Evolutionary conservation across 2,888 invertebrate genomes (phyloP), one percentile per base, ranked within the genome.

Genomic region (Microplitis manilae): DNA sequence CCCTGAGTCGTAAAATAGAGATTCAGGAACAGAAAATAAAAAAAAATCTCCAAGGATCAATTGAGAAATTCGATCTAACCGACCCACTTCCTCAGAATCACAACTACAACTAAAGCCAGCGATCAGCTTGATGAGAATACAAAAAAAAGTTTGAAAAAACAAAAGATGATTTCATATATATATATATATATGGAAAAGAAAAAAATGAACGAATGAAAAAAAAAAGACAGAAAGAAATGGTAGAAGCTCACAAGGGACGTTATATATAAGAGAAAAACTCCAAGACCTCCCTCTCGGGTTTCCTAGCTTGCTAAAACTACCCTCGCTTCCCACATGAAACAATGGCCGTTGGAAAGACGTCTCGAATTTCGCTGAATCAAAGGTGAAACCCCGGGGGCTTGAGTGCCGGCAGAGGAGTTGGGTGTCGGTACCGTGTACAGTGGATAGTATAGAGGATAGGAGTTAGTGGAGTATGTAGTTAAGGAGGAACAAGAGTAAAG

Each of bases 361-460:
- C 87, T 90, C 89, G 84, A 89, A 90, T 89, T 89, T 90, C 89
- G 90, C 90, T 90, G 90, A 89, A 89, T 90, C 90, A 86, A 89
- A 89, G 87, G 86, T 86, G 85, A 83, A 83, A 85, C 77, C 68
- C 73, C 71, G 76, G 76, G 72, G 70, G 60, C 50, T 79, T 73
- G 59, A 75, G 78, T 78, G 72, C 67, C 41, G 80, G 78, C 69
- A 40, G 73, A 59, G 50, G 72, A 68, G 79, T 65, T 74, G 20
- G 81, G 77, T 78, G 79, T 77, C 76, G 80, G 77, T 77, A 68
- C 78, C 78, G 75, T 9, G 64, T 73, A 81, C 78, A 78, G 80
- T 79, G 79, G 83, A 50, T 8, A 50, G 50, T 8, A 50, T 50
- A 50, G 50, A 50, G 6, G 50, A 50, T 50, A 50, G 50, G 13